Evolutionary conservation across 30 jellyfish, hydroid and myxozoan genomes (phyloP).

Genomic region (Chrysaora quinquecirrha): DNA sequence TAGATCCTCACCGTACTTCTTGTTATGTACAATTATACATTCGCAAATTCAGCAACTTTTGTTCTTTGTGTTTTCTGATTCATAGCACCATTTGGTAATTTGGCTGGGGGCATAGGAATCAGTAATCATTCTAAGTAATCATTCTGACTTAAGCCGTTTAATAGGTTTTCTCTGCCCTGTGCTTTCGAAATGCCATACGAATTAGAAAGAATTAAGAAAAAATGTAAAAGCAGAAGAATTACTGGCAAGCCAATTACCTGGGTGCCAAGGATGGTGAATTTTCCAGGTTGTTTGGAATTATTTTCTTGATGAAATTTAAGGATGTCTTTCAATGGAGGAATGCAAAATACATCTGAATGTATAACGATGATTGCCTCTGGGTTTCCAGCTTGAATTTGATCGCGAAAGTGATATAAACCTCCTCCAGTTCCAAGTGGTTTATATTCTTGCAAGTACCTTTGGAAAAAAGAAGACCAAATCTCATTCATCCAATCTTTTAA

Average conservation of each 20-base stretch:
- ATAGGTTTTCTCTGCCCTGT: too few species aligned
- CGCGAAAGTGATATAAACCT: constrained; percentile 94
- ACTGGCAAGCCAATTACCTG: constrained; percentile 62
- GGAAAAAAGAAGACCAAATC: not conserved
- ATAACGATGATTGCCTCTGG: constrained; percentile 85
- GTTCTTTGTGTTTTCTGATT: too few species aligned
- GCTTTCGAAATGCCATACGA: too few species aligned
- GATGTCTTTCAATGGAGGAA: constrained; percentile 82
- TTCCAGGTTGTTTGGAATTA: constrained; percentile 56
- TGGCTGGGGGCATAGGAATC: too few species aligned
- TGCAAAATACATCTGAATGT: constrained; percentile 94
- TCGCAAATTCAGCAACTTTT: too few species aligned
- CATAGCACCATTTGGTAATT: too few species aligned
- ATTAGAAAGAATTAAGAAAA: too few species aligned
- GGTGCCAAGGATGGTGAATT: constrained; percentile 81
- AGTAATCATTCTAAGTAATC: too few species aligned
- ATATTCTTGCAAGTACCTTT: constrained; percentile 91
- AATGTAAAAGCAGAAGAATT: too few species aligned
- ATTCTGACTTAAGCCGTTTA: too few species aligned
- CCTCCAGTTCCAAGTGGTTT: constrained; percentile 99
- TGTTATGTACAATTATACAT: too few species aligned
- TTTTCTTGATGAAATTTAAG: constrained; percentile 49
- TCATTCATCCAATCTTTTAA: not conserved
- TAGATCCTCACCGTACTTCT: too few species aligned
- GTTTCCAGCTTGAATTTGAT: constrained; percentile 81